phyloP scores from a whole-genome alignment of 2,113 vertebrate genomes.

The Microtus oregoni region DNA sequence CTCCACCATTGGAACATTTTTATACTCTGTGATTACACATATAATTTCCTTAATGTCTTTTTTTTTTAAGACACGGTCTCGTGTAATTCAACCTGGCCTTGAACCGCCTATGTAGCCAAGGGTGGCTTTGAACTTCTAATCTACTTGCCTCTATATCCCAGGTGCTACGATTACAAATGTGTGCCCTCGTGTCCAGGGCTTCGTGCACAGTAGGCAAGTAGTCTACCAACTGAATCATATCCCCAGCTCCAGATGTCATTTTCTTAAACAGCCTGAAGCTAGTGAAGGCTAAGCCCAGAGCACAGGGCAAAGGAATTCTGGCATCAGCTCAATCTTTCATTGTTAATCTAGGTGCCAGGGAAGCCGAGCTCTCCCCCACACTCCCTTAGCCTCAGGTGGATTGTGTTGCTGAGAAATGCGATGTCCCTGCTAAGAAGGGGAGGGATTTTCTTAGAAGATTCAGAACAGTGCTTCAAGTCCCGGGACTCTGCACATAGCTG shows the following conservation, averaged over 20 bases:
- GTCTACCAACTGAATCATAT: neutral
- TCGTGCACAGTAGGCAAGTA: neutral
- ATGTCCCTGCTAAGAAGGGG: neutral
- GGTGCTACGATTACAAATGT: neutral
- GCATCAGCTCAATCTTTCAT: neutral
- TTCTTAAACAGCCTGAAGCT: conserved; percentile 30
- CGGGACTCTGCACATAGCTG: neutral
- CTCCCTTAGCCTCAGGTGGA: neutral
- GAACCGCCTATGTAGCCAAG: neutral
- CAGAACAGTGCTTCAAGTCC: conserved; percentile 1
- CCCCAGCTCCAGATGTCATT: neutral
- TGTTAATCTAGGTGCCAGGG: neutral
- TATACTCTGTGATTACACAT: neutral
- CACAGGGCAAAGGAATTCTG: neutral
- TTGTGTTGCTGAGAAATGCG: neutral
- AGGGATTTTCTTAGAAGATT: neutral
- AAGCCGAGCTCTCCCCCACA: neutral
- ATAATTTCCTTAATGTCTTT: neutral
- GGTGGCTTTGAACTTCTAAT: neutral
- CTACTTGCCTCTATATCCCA: neutral
- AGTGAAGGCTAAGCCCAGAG: neutral
- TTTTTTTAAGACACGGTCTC: neutral
- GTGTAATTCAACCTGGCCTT: neutral
- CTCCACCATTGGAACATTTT: neutral
- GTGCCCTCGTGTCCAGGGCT: neutral